These are phyloP conservation scores for Leptoclinus maculatus DNA, from an alignment of 2,797 vertebrate species.

Conservation along the genomic window DNA sequence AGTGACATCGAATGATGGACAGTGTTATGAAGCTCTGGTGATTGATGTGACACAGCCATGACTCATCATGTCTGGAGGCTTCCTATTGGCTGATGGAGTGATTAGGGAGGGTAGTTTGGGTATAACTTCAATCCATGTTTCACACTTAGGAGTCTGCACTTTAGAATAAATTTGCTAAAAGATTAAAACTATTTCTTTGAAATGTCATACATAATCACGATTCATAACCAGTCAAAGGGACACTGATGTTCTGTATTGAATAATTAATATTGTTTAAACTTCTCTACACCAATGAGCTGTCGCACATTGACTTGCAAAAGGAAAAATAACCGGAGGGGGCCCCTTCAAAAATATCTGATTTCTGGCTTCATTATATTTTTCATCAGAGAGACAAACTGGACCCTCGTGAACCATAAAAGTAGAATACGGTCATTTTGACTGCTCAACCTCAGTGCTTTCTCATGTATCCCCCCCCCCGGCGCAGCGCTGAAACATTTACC, in stretches of 20 bases:
- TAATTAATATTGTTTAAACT: background rate
- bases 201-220: background rate
- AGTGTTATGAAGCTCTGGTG: background rate
- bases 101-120: background rate
- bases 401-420: background rate
- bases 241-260: background rate
- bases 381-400: background rate
- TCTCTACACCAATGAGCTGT: background rate
- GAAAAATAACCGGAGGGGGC: background rate
- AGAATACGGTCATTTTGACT: constrained; percentile 1
- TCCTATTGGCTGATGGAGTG: background rate
- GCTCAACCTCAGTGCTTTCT: constrained; percentile 48
- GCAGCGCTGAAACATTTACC: constrained; percentile 60
- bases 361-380: background rate
- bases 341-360: background rate
- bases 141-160: background rate
- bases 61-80: background rate
- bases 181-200: background rate
- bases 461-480: constrained; percentile 31
- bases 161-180: background rate
- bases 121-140: background rate
- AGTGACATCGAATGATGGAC: background rate
- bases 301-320: background rate
- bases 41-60: background rate
- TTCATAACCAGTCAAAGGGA: background rate